Evolutionary conservation across 2,113 vertebrate species (phyloP).

Genomic region (Entomyzon cyanotis): DNA sequence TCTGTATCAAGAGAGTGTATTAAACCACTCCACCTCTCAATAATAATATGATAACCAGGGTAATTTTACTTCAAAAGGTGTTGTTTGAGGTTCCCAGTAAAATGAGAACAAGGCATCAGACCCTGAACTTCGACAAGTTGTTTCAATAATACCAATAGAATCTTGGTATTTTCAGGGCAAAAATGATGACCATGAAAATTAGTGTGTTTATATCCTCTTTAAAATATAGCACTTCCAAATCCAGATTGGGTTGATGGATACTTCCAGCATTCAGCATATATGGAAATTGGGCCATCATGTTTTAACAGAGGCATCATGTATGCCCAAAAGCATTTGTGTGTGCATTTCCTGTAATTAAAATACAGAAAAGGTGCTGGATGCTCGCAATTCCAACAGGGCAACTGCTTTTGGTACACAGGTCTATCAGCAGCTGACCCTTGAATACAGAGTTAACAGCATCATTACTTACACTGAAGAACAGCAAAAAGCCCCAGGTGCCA

Average conservation of each 20-base stretch:
- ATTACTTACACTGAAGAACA: neutral
- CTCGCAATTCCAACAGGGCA: neutral
- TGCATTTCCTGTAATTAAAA: neutral
- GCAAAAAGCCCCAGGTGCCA: neutral
- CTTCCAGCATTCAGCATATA: neutral
- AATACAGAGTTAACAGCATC: neutral
- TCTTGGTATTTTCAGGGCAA: neutral
- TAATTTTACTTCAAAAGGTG: neutral
- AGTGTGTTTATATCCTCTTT: neutral
- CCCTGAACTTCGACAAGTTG: neutral
- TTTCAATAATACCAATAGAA: neutral
- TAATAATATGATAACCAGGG: neutral
- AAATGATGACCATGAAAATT: neutral
- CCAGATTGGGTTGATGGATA: neutral
- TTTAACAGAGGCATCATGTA: neutral
- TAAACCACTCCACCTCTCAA: neutral
- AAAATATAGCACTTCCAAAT: neutral
- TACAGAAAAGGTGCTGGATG: neutral
- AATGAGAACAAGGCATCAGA: neutral
- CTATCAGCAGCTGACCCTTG: neutral
- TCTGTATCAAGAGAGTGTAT: neutral
- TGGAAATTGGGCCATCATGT: neutral
- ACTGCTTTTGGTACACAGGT: neutral
- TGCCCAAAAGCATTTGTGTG: fast-evolving
- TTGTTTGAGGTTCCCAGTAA: neutral